These are phyloP conservation scores for Crenichthys baileyi DNA, from an alignment of 2,797 vertebrate species.

Conservation along the genomic window DNA sequence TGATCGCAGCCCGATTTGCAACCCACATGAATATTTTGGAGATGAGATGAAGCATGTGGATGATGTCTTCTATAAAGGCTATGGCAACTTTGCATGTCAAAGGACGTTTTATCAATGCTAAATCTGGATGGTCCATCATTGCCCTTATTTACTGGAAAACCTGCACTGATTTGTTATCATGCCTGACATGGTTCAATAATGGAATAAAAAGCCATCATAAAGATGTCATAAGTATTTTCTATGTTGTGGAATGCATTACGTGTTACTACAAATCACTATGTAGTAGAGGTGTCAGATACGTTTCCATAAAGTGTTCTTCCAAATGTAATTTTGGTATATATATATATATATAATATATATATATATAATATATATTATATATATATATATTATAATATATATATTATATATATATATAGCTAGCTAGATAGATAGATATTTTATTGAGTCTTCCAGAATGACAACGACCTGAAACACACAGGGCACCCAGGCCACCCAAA, in stretches of 20 bases:
- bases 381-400: no score
- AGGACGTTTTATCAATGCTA: background rate
- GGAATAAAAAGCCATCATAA: background rate
- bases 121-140: background rate
- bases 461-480: no score
- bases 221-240: background rate
- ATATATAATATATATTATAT: no score
- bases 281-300: background rate
- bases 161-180: background rate
- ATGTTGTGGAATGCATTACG: background rate
- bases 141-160: background rate
- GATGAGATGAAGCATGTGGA: background rate
- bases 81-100: background rate
- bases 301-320: background rate
- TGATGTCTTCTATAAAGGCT: background rate
- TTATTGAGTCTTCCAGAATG: no score
- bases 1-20: background rate
- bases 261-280: background rate
- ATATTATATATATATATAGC: no score
- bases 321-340: background rate
- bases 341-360: no score
- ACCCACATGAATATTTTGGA: background rate
- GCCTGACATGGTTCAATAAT: background rate
- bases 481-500: no score
- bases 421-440: no score